Evolutionary conservation across 2,113 vertebrate genomes (phyloP).

Genomic region (Ceuthmochares aereus): DNA sequence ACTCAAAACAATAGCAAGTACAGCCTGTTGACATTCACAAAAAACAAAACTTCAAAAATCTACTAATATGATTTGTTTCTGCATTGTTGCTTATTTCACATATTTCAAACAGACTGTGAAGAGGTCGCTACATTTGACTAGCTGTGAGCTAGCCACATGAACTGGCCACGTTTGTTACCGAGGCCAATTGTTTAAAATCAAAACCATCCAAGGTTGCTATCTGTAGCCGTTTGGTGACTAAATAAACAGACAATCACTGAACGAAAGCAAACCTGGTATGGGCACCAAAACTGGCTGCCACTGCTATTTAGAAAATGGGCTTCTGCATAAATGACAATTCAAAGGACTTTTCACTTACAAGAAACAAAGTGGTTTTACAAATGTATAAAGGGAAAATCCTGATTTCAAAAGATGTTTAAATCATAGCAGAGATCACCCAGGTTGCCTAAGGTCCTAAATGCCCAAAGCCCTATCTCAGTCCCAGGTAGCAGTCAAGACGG

Average conservation of each 20-base stretch:
- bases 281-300: neutral
- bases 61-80: neutral
- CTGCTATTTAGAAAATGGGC: neutral
- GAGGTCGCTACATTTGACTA: neutral
- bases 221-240: neutral
- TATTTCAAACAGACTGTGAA: neutral
- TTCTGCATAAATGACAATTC: neutral
- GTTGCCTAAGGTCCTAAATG: neutral
- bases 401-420: neutral
- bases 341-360: neutral
- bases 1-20: neutral
- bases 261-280: neutral
- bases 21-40: neutral
- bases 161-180: neutral
- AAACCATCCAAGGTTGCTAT: neutral
- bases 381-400: neutral
- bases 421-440: neutral
- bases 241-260: neutral
- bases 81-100: neutral
- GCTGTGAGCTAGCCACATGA: neutral
- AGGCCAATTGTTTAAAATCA: neutral
- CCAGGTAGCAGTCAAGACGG: constrained; percentile 20
- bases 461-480: neutral
- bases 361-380: neutral
- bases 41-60: neutral